Evolutionary conservation across 2,113 vertebrate species (phyloP).

Genomic region (Parotia lawesii): DNA sequence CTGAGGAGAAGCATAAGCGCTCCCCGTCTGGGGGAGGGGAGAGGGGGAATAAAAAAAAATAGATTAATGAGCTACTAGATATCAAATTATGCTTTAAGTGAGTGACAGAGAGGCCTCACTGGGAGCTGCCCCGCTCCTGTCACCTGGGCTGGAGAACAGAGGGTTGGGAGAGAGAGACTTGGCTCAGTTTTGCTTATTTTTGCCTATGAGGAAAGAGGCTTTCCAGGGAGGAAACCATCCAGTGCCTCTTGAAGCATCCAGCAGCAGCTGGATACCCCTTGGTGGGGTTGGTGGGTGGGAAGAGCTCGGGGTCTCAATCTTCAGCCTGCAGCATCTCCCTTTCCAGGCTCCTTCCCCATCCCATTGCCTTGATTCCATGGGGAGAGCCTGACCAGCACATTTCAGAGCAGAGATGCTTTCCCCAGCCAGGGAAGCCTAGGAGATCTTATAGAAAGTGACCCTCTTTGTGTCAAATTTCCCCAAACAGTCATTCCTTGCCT

Average conservation of each 20-base stretch:
- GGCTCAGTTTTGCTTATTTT: neutral
- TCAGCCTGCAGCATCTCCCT: neutral
- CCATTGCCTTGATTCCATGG: neutral
- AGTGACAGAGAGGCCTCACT: neutral
- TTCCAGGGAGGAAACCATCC: neutral
- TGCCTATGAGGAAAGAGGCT: neutral
- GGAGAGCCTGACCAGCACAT: neutral
- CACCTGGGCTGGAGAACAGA: neutral
- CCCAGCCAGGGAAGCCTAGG: neutral
- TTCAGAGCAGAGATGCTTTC: neutral
- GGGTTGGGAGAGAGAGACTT: neutral
- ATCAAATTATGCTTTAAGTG: constrained; percentile 61
- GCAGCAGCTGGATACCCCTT: accelerated
- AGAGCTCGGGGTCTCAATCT: neutral
- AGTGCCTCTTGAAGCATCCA: neutral
- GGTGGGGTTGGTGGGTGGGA: neutral
- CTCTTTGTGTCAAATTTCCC: neutral
- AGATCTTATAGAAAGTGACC: neutral
- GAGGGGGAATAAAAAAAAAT: neutral
- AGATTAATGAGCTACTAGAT: constrained; percentile 69
- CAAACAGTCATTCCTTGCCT: neutral
- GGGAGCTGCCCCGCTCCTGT: neutral
- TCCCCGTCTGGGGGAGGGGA: constrained; percentile 50
- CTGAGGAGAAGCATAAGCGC: constrained; percentile 69
- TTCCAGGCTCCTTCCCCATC: neutral